Percentiles rank a stretch among this genome's conserved stretches.
Evolutionary conservation across 2,888 invertebrate species (phyloP).

Genomic region (Spilarctia lutea): DNA sequence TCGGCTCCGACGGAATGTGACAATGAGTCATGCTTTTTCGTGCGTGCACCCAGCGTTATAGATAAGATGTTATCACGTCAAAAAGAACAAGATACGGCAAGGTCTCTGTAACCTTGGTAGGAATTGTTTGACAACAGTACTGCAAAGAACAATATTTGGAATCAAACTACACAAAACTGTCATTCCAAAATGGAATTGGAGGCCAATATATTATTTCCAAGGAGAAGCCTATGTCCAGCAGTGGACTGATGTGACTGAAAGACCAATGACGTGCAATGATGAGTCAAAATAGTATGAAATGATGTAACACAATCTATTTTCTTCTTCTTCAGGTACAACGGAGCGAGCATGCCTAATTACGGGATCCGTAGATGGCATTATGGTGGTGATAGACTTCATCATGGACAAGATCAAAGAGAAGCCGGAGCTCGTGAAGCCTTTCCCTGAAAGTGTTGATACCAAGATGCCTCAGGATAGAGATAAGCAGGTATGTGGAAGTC

Average conservation of each 20-base stretch:
- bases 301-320: background rate
- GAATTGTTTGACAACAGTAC: background rate
- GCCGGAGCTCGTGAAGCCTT: slow-evolving; percentile 94
- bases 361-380: slow-evolving; percentile 95
- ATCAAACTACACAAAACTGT: too few species aligned
- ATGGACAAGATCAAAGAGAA: slow-evolving; percentile 98
- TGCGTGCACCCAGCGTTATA: too few species aligned
- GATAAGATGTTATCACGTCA: too few species aligned
- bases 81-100: too few species aligned
- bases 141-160: too few species aligned
- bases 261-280: too few species aligned
- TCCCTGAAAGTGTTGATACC: slow-evolving; percentile 92
- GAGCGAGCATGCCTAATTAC: slow-evolving; percentile 98
- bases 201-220: too few species aligned
- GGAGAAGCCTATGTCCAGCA: too few species aligned
- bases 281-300: background rate
- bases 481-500: slow-evolving; percentile 88
- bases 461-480: slow-evolving; percentile 96
- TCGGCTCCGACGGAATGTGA: too few species aligned
- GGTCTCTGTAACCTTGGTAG: background rate
- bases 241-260: too few species aligned
- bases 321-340: slow-evolving; percentile 91
- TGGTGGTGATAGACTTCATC: slow-evolving; percentile 96
- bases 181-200: too few species aligned
- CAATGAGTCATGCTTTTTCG: too few species aligned